These are phyloP conservation scores for Python bivittatus DNA, from an alignment of 2,113 vertebrate genomes.

Conservation along the genomic window DNA sequence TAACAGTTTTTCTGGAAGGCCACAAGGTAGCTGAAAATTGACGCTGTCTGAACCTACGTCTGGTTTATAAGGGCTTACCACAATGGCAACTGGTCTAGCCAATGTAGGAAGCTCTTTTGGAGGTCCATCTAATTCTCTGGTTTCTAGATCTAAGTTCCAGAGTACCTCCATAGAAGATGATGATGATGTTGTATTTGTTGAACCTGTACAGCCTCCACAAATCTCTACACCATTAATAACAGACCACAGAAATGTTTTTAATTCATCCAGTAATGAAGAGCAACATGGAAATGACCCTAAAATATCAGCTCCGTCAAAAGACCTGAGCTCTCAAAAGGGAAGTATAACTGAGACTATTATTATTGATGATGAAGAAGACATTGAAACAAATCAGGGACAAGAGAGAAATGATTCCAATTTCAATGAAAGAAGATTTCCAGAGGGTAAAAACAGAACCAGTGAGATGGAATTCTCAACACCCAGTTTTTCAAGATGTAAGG, in stretches of 20 bases:
- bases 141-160: slow-evolving; percentile 78
- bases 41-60: slow-evolving; percentile 75
- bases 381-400: slow-evolving; percentile 79
- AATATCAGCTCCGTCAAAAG: slow-evolving; percentile 74
- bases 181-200: slow-evolving; percentile 93
- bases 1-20: slow-evolving; percentile 81
- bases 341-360: slow-evolving; percentile 92
- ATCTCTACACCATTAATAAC: slow-evolving; percentile 63
- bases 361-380: slow-evolving; percentile 96
- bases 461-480: slow-evolving; percentile 80
- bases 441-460: slow-evolving; percentile 77
- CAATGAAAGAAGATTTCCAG: slow-evolving; percentile 74
- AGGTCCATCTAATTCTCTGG: slow-evolving; percentile 73
- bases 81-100: slow-evolving; percentile 86
- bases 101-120: slow-evolving; percentile 81
- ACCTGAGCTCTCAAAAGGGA: slow-evolving; percentile 76
- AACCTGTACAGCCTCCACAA: slow-evolving; percentile 77
- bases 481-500: slow-evolving; percentile 83
- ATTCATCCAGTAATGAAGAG: slow-evolving; percentile 76
- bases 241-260: slow-evolving; percentile 73
- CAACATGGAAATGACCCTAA: slow-evolving; percentile 78
- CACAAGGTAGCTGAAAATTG: slow-evolving; percentile 76
- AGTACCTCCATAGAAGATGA: slow-evolving; percentile 79
- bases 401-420: slow-evolving; percentile 80
- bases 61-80: slow-evolving; percentile 75